A percentile compares a stretch with the other conserved stretches of the same genome.
Conservation (phyloP, 2,888 invertebrate species). For the Auanema sp. region DNA sequence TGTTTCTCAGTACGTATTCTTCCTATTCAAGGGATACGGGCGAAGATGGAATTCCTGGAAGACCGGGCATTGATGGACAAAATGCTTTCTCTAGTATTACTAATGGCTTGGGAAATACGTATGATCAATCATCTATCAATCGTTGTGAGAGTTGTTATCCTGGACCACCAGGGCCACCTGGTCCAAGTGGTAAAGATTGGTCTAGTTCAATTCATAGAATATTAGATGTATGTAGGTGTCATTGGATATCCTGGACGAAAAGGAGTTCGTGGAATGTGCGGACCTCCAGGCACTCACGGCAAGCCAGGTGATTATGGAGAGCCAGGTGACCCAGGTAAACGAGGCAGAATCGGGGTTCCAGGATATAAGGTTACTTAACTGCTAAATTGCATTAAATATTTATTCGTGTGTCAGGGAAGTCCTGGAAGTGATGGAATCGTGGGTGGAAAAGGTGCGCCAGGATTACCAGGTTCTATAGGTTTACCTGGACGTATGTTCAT, state of each 20-base stretch:
- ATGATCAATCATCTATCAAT: too few relatives aligned
- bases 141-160: neutral
- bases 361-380: slow-evolving; percentile 18
- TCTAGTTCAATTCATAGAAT: neutral
- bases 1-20: neutral
- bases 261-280: slow-evolving; percentile 30
- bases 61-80: slow-evolving; percentile 19
- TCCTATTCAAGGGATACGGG: slow-evolving; percentile 14
- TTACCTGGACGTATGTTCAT: too few relatives aligned
- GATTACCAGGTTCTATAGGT: too few relatives aligned
- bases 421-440: too few relatives aligned
- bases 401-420: too few relatives aligned
- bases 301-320: slow-evolving; percentile 25
- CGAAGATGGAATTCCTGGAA: slow-evolving; percentile 11
- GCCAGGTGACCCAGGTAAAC: slow-evolving; percentile 27
- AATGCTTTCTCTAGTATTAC: slow-evolving; percentile 7
- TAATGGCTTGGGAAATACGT: too few relatives aligned
- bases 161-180: neutral
- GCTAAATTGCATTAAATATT: too few relatives aligned
- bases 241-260: slow-evolving; percentile 26
- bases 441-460: too few relatives aligned
- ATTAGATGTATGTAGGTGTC: slow-evolving; percentile 14
- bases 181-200: neutral
- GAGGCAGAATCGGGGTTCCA: slow-evolving; percentile 26
- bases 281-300: slow-evolving; percentile 29